A percentile compares a stretch with the other conserved stretches of the same genome.
These are phyloP conservation scores for Pluvialis apricaria DNA, from an alignment of 2,113 vertebrate species.

Conservation along the genomic window DNA sequence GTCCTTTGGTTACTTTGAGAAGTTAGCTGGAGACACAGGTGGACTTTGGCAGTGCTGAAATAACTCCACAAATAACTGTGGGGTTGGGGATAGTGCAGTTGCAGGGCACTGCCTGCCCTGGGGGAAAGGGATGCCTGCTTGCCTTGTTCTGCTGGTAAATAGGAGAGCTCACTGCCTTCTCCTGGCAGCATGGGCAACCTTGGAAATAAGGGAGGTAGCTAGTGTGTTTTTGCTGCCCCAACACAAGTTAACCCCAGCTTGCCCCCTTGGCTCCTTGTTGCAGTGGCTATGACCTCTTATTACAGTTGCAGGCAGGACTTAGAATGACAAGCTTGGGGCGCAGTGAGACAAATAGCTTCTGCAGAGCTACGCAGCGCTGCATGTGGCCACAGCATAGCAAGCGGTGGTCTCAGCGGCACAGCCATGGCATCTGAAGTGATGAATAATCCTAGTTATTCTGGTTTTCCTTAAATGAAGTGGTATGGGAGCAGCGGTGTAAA, in stretches of 20 bases:
- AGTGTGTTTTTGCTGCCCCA: background rate
- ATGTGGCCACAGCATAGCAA: accelerated
- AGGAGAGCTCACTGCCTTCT: background rate
- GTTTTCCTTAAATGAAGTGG: background rate
- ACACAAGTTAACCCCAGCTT: background rate
- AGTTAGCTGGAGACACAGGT: background rate
- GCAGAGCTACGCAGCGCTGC: background rate
- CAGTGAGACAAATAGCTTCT: background rate
- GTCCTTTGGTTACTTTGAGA: background rate
- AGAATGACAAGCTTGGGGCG: background rate
- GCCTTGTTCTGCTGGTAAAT: background rate
- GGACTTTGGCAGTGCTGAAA: background rate
- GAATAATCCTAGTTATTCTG: background rate
- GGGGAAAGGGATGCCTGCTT: background rate
- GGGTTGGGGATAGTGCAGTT: background rate
- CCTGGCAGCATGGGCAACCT: background rate
- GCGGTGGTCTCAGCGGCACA: background rate
- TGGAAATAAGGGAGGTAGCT: background rate
- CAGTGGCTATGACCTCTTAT: background rate
- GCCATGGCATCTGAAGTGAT: background rate
- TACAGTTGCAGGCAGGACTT: background rate
- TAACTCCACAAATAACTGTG: background rate
- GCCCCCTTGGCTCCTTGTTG: background rate
- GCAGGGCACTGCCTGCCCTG: background rate
- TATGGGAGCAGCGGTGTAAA: background rate